These are phyloP conservation scores for Cylas formicarius DNA, from an alignment of 1,140 invertebrate genomes.

Conservation along the genomic window DNA sequence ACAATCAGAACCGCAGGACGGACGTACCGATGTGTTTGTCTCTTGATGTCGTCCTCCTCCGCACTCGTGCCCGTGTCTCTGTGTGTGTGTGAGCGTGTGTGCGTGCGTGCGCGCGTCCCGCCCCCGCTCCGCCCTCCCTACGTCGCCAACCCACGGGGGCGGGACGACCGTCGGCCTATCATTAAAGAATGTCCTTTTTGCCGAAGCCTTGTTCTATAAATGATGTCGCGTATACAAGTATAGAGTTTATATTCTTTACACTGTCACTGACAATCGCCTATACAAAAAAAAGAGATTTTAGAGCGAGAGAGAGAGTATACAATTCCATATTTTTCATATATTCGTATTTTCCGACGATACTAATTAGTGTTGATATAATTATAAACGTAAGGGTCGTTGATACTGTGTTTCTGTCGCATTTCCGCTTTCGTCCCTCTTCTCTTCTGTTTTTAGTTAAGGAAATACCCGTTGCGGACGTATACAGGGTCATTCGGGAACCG, in stretches of 20 bases:
- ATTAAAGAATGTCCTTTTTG: conserved; percentile 22
- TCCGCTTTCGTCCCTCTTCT: background rate
- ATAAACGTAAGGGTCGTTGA: background rate
- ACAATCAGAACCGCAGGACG: conserved; percentile 28
- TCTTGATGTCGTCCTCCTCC: background rate
- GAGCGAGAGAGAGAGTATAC: conserved; percentile 2
- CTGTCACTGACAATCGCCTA: conserved; percentile 20
- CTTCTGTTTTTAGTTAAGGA: conserved; percentile 21
- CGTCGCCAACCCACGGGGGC: background rate
- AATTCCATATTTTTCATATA: conserved; percentile 23
- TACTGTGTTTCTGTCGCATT: background rate
- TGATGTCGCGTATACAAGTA: conserved; percentile 13
- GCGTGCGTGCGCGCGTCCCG: background rate
- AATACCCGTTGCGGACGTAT: conserved; percentile 21
- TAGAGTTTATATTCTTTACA: conserved; percentile 13
- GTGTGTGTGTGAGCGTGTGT: background rate
- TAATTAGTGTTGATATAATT: conserved; percentile 1
- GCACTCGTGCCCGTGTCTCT: background rate
- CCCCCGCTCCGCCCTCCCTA: background rate
- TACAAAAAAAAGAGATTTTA: conserved; percentile 4
- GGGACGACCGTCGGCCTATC: conserved; percentile 1
- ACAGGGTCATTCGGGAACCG: conserved; percentile 24
- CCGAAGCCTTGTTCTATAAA: conserved; percentile 23
- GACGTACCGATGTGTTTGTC: conserved; percentile 2
- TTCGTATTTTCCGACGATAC: conserved; percentile 17